Evolutionary conservation across 2,888 invertebrate species (phyloP).

Genomic region (Barypeithes pellucidus): DNA sequence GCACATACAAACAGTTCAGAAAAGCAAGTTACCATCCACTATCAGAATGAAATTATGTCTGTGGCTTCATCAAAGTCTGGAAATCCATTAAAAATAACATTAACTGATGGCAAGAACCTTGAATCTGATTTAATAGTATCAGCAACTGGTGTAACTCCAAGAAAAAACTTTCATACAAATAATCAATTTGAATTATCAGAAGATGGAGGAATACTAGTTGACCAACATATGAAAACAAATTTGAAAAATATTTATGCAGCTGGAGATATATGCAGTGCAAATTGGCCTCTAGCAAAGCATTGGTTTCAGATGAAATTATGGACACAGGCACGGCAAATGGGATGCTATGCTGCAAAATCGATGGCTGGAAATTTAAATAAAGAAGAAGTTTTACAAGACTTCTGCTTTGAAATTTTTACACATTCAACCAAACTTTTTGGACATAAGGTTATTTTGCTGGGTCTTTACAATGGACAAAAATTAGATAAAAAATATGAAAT

Average conservation of each 20-base stretch:
- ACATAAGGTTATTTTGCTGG: conserved; percentile 92
- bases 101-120: conserved; percentile 82
- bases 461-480: conserved; percentile 94
- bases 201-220: conserved; percentile 90
- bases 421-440: conserved; percentile 97
- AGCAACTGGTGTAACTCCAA: conserved; percentile 93
- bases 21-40: conserved; percentile 75
- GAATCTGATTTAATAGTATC: conserved; percentile 94
- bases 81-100: conserved; percentile 81
- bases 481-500: conserved; percentile 87
- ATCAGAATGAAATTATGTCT: conserved; percentile 74
- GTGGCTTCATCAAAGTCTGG: conserved; percentile 68
- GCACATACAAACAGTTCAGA: conserved; percentile 60
- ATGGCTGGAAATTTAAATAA: conserved; percentile 81
- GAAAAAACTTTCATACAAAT: conserved; percentile 75
- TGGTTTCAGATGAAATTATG: conserved; percentile 98
- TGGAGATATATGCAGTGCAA: conserved; percentile 93
- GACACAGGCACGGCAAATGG: conserved; percentile 99
- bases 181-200: conserved; percentile 72
- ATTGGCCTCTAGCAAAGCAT: conserved; percentile 83
- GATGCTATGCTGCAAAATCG: conserved; percentile 91
- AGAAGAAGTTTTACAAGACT: conserved; percentile 86
- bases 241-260: conserved; percentile 90
- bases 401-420: conserved; percentile 97
- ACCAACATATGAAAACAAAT: conserved; percentile 89